phyloP scores from a whole-genome alignment of 64 coral and sea anemone genomes.

The Porites lutea region DNA sequence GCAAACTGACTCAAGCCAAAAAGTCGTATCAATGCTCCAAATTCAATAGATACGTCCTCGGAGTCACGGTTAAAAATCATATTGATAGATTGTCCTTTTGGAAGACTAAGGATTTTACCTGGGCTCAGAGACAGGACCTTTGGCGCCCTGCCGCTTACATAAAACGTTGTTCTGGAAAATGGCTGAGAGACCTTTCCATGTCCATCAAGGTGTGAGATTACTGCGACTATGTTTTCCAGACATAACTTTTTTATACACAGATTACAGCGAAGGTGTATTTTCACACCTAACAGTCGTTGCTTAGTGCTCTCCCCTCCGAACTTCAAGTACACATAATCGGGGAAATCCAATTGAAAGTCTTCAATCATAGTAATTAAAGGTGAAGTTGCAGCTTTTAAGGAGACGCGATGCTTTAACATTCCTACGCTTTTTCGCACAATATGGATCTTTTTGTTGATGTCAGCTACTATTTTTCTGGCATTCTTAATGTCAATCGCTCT shows the following conservation, averaged over 20 bases:
- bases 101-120: background rate
- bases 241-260: constrained; percentile 3
- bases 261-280: background rate
- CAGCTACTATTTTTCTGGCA: too few species aligned
- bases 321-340: too few species aligned
- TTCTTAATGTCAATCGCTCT: too few species aligned
- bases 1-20: background rate
- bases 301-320: too few species aligned
- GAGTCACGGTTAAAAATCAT: background rate
- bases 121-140: background rate
- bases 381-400: too few species aligned
- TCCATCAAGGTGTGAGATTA: background rate
- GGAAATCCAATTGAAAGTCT: too few species aligned
- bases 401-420: too few species aligned
- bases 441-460: too few species aligned
- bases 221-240: background rate
- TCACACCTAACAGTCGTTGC: too few species aligned
- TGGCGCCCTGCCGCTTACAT: background rate
- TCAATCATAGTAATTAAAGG: too few species aligned
- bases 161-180: background rate
- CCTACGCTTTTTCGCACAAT: too few species aligned
- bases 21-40: background rate
- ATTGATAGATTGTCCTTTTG: background rate
- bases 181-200: background rate
- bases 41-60: background rate